Evolutionary conservation across 1,140 invertebrate genomes (phyloP).

Genomic region (Sarcophaga peregrina): DNA sequence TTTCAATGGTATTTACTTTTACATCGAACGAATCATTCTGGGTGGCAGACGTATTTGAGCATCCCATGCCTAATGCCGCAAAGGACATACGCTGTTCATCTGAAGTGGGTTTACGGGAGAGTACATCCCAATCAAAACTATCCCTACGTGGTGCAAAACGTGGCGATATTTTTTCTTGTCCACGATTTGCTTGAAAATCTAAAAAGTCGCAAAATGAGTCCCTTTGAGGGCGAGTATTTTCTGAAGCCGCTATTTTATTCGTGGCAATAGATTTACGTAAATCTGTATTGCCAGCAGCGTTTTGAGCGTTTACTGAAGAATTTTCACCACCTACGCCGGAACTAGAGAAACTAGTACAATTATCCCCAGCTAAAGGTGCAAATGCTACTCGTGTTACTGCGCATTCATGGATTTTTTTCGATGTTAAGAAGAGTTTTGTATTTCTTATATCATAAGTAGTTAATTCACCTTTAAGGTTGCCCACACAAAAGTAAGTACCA

Average conservation of each 20-base stretch:
- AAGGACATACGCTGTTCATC: conserved; percentile 49
- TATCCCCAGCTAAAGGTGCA: conserved; percentile 54
- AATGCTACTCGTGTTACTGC: conserved; percentile 58
- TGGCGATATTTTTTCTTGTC: conserved; percentile 56
- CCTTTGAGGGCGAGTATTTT: conserved; percentile 45
- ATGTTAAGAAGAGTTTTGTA: conserved; percentile 52
- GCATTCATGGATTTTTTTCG: conserved; percentile 53
- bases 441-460: conserved; percentile 62
- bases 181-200: conserved; percentile 51
- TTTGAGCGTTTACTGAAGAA: neutral
- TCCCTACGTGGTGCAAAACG: conserved; percentile 53
- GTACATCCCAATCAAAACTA: conserved; percentile 62
- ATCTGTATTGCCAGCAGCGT: neutral
- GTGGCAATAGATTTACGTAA: conserved; percentile 22
- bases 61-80: conserved; percentile 39
- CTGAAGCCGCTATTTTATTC: conserved; percentile 17
- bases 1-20: conserved; percentile 26
- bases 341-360: conserved; percentile 49
- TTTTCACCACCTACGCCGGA: conserved; percentile 31
- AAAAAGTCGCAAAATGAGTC: conserved; percentile 64
- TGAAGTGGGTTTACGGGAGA: conserved; percentile 47
- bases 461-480: conserved; percentile 63
- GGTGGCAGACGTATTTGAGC: conserved; percentile 49
- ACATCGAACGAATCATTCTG: conserved; percentile 38
- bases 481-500: conserved; percentile 60